Percentiles rank a stretch among this genome's conserved stretches.
phyloP scores from a whole-genome alignment of 1,140 invertebrate species.

The Pachypsylla venusta region DNA sequence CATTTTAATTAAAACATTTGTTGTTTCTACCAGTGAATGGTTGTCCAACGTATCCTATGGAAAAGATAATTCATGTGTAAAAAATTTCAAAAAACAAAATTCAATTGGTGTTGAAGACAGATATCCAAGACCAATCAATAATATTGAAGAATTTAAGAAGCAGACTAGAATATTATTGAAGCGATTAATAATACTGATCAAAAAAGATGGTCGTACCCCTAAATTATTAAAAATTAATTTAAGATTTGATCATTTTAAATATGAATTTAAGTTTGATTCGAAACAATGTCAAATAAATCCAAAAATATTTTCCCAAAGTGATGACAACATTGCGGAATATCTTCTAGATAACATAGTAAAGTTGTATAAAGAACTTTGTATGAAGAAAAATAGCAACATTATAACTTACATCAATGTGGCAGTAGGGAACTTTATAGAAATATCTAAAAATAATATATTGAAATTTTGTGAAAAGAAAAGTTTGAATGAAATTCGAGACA shows the following conservation, averaged over 20 bases:
- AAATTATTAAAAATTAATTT: slow-evolving; percentile 53
- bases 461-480: slow-evolving; percentile 9
- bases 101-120: slow-evolving; percentile 60
- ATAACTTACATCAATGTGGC: slow-evolving; percentile 1
- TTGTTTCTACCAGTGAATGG: slow-evolving; percentile 45
- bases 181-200: slow-evolving; percentile 48
- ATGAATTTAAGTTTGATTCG: slow-evolving; percentile 45
- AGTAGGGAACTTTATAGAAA: slow-evolving; percentile 37
- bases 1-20: slow-evolving; percentile 41
- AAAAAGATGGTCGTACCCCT: slow-evolving; percentile 58
- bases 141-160: slow-evolving; percentile 48
- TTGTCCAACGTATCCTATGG: slow-evolving; percentile 52
- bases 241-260: slow-evolving; percentile 44
- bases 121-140: slow-evolving; percentile 47
- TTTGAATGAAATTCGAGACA: not conserved
- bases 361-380: slow-evolving; percentile 48
- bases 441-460: slow-evolving; percentile 38
- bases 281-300: slow-evolving; percentile 51
- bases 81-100: slow-evolving; percentile 48
- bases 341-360: slow-evolving; percentile 53
- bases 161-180: slow-evolving; percentile 46
- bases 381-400: not conserved
- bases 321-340: slow-evolving; percentile 41
- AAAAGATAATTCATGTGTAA: slow-evolving; percentile 49
- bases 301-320: slow-evolving; percentile 36